Conservation (phyloP, 2,888 invertebrate genomes). For the Eilema depressum region DNA sequence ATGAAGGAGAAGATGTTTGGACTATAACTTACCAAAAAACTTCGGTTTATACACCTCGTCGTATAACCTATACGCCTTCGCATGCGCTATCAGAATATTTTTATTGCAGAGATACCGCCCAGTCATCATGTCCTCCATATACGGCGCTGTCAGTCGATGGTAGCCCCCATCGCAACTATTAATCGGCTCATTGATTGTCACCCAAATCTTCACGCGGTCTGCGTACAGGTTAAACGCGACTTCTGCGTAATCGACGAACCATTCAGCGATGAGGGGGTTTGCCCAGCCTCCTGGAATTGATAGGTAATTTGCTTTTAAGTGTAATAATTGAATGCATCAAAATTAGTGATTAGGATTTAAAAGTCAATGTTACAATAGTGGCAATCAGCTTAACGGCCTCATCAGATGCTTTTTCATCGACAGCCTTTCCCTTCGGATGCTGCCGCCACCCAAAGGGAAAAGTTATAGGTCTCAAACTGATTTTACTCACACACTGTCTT, state of each 20-base stretch:
- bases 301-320: background rate
- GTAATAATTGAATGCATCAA: no score
- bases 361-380: no score
- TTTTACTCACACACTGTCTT: no score
- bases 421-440: no score
- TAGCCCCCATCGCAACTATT: slow-evolving; percentile 69
- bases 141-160: slow-evolving; percentile 60
- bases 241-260: slow-evolving; percentile 87
- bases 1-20: no score
- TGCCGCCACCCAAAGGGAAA: no score
- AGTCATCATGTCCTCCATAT: slow-evolving; percentile 8
- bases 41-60: slow-evolving; percentile 79
- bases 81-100: slow-evolving; percentile 89
- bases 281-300: slow-evolving; percentile 86
- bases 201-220: slow-evolving; percentile 88
- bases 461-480: no score
- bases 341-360: no score
- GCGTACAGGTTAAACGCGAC: slow-evolving; percentile 85
- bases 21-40: slow-evolving; percentile 73
- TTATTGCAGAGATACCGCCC: slow-evolving; percentile 84
- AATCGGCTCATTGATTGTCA: slow-evolving; percentile 90
- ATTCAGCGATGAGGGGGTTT: slow-evolving; percentile 86
- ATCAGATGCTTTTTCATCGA: no score
- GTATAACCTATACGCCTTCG: slow-evolving; percentile 86
- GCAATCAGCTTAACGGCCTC: no score